Base-by-base conservation (phyloP, 2,888 invertebrate genomes). In the Dendrolimus pini region DNA sequence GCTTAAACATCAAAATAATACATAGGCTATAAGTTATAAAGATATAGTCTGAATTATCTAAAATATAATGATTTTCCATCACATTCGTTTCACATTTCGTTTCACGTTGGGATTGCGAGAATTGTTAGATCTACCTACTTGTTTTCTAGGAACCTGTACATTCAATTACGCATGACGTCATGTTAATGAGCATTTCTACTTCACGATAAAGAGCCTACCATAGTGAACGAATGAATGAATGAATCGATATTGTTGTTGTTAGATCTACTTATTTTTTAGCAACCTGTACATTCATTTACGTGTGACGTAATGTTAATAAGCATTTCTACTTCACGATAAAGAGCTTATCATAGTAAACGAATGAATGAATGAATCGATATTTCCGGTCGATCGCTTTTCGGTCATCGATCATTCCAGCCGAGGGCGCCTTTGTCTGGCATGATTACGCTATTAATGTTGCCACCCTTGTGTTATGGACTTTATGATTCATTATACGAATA, bases 341-440 rank as follows among this genome's bases (percentile, higher is more conserved):
- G 18, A 18, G 18, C 18, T 3, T 18, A 18, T 18, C 18, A 47
- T 47, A 47, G 10, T 47, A 7, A 47, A 47, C 10, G 47, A 47
- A 10, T 54, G 65, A 68, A 55, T 59, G 67, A 64, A 59, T 59
- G 55, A 47, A 9, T 59, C 58, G 55, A 58, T 58, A 54, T 59
- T 52, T 18, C 41, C 56, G 41, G 18, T 57, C 54, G 41, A 52
- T 63, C 61, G 59, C 62, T 59, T 30, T 57, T 41, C 61, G 59
- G 60, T 65, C 73, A 74, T 77, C 75, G 75, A 77, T 77, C 77
- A 77, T 68, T 58, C 58, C 56, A 59, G 58, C 67, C 2, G 47
- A 30, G 47, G 62, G 63, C 64, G 62, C 59, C 61, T 59, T 64
- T 68, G 67, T 67, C 69, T 67, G 67, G 62, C 69, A 64, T 71